phyloP scores from a whole-genome alignment of 2,888 invertebrate genomes.

The Polydesmus complanatus region DNA sequence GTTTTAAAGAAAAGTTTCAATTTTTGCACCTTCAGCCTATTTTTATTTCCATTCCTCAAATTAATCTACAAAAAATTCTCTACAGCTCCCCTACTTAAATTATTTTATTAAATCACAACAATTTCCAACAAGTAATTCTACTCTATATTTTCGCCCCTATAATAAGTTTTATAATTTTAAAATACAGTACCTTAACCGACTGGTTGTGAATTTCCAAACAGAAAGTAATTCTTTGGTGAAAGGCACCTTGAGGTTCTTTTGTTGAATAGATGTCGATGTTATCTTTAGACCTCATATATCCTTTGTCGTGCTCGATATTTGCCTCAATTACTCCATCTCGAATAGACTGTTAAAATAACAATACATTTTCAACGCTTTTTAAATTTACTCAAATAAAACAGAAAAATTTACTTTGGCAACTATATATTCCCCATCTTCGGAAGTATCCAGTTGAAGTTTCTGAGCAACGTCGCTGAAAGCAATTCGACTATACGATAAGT shows the following conservation, averaged over 20 bases:
- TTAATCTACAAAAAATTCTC: no score
- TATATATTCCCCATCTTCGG: slow-evolving; percentile 97
- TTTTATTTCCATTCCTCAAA: no score
- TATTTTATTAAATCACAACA: neutral
- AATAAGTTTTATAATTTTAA: neutral
- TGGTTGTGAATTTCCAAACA: slow-evolving; percentile 96
- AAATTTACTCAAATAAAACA: no score
- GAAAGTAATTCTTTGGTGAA: slow-evolving; percentile 92
- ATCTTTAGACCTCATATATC: slow-evolving; percentile 94
- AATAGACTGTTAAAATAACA: slow-evolving; percentile 48
- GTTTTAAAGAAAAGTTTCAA: no score
- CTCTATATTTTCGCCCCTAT: neutral
- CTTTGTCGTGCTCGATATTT: slow-evolving; percentile 83
- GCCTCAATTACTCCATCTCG: slow-evolving; percentile 98
- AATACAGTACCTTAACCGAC: slow-evolving; percentile 55
- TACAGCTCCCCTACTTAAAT: no score
- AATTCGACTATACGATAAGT: slow-evolving; percentile 88
- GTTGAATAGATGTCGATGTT: slow-evolving; percentile 94
- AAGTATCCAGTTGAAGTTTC: slow-evolving; percentile 83
- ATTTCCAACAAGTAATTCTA: neutral
- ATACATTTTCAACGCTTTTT: no score
- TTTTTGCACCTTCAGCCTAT: no score
- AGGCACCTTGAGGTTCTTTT: slow-evolving; percentile 85
- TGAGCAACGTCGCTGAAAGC: slow-evolving; percentile 87
- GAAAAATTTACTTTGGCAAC: slow-evolving; percentile 60